Percentiles rank a stretch among this genome's conserved stretches.
phyloP scores from a whole-genome alignment of 2,113 vertebrate species.

The Microtus richardsoni region DNA sequence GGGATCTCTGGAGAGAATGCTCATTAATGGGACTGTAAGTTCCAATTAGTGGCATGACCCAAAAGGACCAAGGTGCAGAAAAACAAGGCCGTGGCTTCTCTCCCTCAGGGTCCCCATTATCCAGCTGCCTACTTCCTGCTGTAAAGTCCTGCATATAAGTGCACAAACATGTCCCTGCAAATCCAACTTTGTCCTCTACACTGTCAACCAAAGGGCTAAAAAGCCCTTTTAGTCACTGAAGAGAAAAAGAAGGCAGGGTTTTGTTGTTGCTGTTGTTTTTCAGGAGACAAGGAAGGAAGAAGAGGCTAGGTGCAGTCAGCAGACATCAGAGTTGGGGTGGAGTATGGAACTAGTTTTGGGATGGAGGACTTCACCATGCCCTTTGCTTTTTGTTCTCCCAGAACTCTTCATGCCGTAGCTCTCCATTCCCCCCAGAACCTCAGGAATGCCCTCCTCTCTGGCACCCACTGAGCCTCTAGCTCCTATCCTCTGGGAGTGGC shows the following conservation, averaged over 20 bases:
- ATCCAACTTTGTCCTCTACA: not conserved
- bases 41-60: constrained; percentile 92
- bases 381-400: accelerated
- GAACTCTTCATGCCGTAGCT: accelerated
- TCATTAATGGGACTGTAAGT: constrained; percentile 93
- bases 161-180: constrained; percentile 44
- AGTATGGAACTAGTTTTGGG: accelerated
- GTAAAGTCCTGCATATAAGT: constrained; percentile 62
- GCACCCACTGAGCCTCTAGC: not conserved
- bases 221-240: not conserved
- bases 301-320: accelerated
- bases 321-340: accelerated
- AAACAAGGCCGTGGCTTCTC: constrained; percentile 76
- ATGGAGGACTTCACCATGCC: accelerated
- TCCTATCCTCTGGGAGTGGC: too few relatives aligned
- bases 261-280: not conserved
- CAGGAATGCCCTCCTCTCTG: not conserved
- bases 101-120: constrained; percentile 87
- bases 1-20: constrained; percentile 84
- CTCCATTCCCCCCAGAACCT: accelerated
- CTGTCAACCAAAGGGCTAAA: constrained; percentile 41
- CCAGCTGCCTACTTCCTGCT: constrained; percentile 79
- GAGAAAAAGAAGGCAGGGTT: not conserved
- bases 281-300: not conserved
- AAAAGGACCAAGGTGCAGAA: constrained; percentile 87